Percentiles rank a stretch among this genome's conserved stretches.
Conservation (phyloP, 2,113 vertebrate genomes). For the Erpornis zantholeuca region DNA sequence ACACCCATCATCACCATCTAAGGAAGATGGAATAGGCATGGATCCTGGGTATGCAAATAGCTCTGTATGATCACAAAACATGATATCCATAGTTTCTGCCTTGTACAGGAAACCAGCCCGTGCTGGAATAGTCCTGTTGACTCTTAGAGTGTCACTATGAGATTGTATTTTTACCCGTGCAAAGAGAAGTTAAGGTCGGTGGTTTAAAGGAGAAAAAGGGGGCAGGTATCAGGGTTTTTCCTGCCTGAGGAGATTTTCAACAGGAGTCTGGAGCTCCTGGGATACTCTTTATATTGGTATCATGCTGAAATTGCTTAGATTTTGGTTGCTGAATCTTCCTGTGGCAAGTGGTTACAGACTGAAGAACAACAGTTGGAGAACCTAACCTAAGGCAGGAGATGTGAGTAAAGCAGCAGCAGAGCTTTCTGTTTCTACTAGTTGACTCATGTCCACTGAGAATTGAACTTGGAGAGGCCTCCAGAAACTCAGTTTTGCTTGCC, state of each 20-base stretch:
- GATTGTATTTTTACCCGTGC: fast-evolving
- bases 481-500: neutral
- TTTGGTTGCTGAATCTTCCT: neutral
- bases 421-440: neutral
- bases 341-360: neutral
- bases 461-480: neutral
- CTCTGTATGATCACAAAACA: neutral
- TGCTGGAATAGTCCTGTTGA: neutral
- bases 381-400: neutral
- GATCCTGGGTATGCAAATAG: neutral
- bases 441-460: neutral
- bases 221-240: neutral
- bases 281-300: neutral
- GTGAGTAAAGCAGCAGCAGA: neutral
- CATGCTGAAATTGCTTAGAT: neutral
- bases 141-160: neutral
- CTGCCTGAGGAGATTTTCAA: neutral
- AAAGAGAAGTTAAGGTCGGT: neutral
- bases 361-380: neutral
- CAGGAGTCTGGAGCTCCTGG: neutral
- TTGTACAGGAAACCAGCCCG: neutral
- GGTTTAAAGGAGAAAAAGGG: neutral
- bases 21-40: neutral
- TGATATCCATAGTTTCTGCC: fast-evolving
- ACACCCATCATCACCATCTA: neutral